Evolutionary conservation across 2,113 vertebrate genomes (phyloP).

Genomic region (Jacana jacana): DNA sequence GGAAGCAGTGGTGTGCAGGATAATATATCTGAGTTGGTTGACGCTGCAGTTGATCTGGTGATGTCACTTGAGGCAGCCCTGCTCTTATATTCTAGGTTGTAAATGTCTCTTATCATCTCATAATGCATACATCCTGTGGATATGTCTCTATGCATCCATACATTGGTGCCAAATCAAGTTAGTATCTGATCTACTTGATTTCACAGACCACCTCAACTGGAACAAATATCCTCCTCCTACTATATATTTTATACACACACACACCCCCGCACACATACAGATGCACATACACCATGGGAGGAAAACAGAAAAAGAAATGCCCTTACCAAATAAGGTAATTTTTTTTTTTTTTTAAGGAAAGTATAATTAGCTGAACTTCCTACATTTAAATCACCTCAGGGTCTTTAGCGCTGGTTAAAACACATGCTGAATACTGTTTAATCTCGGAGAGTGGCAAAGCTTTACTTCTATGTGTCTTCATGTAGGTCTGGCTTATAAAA

Average conservation of each 20-base stretch:
- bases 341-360: not conserved
- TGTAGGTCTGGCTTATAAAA: not conserved
- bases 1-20: slow-evolving; percentile 59
- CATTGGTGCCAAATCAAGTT: slow-evolving; percentile 72
- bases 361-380: not conserved
- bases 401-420: not conserved
- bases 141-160: slow-evolving; percentile 71
- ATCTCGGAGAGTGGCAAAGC: not conserved
- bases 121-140: slow-evolving; percentile 74
- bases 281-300: not conserved
- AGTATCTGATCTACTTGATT: slow-evolving; percentile 70
- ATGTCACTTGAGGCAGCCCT: slow-evolving; percentile 80
- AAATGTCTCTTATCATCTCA: slow-evolving; percentile 77
- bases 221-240: slow-evolving; percentile 53
- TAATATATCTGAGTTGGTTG: slow-evolving; percentile 71
- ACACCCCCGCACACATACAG: not conserved
- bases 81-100: slow-evolving; percentile 77
- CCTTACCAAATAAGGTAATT: not conserved
- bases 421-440: not conserved
- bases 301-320: not conserved
- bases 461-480: not conserved
- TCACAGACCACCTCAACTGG: slow-evolving; percentile 63
- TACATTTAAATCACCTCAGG: not conserved
- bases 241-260: slow-evolving; percentile 31
- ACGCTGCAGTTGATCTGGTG: slow-evolving; percentile 76